Conservation (phyloP, 53 echinoderm and acorn worm species). For the Arbacia lixula region DNA sequence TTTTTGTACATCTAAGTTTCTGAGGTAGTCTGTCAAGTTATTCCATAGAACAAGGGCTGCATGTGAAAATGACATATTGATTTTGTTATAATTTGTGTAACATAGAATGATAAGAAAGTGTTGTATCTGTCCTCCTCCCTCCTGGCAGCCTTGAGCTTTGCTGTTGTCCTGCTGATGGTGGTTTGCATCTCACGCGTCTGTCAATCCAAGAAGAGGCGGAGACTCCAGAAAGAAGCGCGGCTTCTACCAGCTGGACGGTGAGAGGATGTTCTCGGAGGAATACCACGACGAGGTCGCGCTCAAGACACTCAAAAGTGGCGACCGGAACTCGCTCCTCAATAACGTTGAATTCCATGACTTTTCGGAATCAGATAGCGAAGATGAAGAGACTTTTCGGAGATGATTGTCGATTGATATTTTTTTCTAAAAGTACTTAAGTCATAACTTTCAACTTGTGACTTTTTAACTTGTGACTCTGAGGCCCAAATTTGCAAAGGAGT, state of each 20-base stretch:
- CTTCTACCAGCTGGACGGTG: constrained; percentile 88
- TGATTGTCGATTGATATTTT: no score
- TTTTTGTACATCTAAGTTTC: no score
- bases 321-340: constrained; percentile 72
- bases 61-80: no score
- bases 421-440: no score
- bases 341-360: constrained; percentile 92
- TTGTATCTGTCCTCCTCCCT: no score
- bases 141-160: constrained; percentile 73
- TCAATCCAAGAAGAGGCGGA: constrained; percentile 15
- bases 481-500: no score
- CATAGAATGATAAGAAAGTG: no score
- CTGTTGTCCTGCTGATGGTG: constrained; percentile 66
- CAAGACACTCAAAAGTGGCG: constrained; percentile 60
- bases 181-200: constrained; percentile 69
- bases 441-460: no score
- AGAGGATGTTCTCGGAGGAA: constrained; percentile 89
- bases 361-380: constrained; percentile 80
- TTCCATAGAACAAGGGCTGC: no score
- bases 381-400: constrained; percentile 75
- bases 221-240: constrained; percentile 74
- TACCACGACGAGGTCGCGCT: constrained; percentile 90
- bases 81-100: no score
- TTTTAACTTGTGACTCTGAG: no score
- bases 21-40: no score